Evolutionary conservation across 2,888 invertebrate species (phyloP), one percentile per base, ranked within the genome.

Genomic region (Plagodis dolabraria): DNA sequence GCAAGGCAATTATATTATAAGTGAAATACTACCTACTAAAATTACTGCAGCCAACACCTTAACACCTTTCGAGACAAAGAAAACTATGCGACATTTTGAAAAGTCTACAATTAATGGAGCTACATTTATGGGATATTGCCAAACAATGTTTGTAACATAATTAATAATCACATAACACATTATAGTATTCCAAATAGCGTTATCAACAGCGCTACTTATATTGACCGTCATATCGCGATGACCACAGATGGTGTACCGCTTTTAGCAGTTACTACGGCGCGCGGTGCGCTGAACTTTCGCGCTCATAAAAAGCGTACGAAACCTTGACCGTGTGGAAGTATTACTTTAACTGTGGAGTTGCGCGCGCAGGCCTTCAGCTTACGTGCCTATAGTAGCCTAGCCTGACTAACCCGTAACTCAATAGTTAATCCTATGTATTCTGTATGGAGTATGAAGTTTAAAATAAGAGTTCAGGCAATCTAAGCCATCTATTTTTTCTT

Each of bases 261-360:
- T 22, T 22, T 22, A 70, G 68, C 70, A 70, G 62, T 67, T 56
- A 66, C 67, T 70, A 55, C 57, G 68, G n/a, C 4, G 22, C 22
- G 22, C 22, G 22, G 72, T 70, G 76, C 89, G 86, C 77, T 91
- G 88, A 89, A 90, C 88, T 88, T 86, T 83, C 77, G 84, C 84
- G 78, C 64, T 65, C 60, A 79, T 84, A 87, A 87, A 86, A 86
- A 83, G 81, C 86, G 83, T 79, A 80, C 83, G 82, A 79, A 88
- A 86, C 90, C 91, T 91, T 91, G 91, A 90, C 91, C 91, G 87
- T 82, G 88, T 75, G 80, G 81, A 50, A 65, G 58, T 58, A 49
- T 63, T 64, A 57, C 59, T 38, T 58, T 67, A 58, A 46, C 63
- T 64, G 65, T 60, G 55, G 52, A 35, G n/a, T 35, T 59, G 64